Evolutionary conservation across 2,888 invertebrate genomes (phyloP).

Genomic region (Pollenia griseotomentosa): DNA sequence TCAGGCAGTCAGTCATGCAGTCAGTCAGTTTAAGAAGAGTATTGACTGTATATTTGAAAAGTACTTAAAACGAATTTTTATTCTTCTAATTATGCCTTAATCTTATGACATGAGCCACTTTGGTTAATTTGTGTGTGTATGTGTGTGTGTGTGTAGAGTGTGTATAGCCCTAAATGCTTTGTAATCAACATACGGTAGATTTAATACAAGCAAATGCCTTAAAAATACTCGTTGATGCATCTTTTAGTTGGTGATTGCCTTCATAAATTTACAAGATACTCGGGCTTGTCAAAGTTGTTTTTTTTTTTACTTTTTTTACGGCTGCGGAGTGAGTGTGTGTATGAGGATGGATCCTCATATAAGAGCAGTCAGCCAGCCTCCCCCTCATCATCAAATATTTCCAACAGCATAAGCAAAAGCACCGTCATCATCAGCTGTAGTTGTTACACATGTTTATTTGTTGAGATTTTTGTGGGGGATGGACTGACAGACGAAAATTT

Average conservation of each 20-base stretch:
- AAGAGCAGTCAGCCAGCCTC: slow-evolving; percentile 27
- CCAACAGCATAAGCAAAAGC: slow-evolving; percentile 28
- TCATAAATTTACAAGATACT: slow-evolving; percentile 75
- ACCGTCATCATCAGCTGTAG: slow-evolving; percentile 46
- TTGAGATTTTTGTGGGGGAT: slow-evolving; percentile 58
- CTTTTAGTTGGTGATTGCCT: slow-evolving; percentile 67
- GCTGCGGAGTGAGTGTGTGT: slow-evolving; percentile 42
- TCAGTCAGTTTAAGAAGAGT: slow-evolving; percentile 56
- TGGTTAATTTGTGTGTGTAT: slow-evolving; percentile 70
- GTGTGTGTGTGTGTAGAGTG: slow-evolving; percentile 36
- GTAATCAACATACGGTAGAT: slow-evolving; percentile 24
- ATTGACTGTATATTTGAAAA: slow-evolving; percentile 67
- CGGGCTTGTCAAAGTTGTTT: slow-evolving; percentile 70
- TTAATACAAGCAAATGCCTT: slow-evolving; percentile 45
- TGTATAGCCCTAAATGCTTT: slow-evolving; percentile 19
- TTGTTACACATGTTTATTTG: slow-evolving; percentile 62
- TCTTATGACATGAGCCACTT: slow-evolving; percentile 76
- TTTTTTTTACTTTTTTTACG: slow-evolving; percentile 58
- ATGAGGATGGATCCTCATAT: slow-evolving; percentile 36
- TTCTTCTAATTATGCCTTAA: slow-evolving; percentile 75
- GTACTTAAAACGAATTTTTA: slow-evolving; percentile 73
- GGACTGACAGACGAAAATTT: slow-evolving; percentile 41
- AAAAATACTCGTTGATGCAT: slow-evolving; percentile 41
- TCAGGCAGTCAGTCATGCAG: slow-evolving; percentile 43
- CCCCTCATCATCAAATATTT: slow-evolving; percentile 41